Evolutionary conservation across 2,113 vertebrate genomes (phyloP).

Genomic region (Peromyscus leucopus): DNA sequence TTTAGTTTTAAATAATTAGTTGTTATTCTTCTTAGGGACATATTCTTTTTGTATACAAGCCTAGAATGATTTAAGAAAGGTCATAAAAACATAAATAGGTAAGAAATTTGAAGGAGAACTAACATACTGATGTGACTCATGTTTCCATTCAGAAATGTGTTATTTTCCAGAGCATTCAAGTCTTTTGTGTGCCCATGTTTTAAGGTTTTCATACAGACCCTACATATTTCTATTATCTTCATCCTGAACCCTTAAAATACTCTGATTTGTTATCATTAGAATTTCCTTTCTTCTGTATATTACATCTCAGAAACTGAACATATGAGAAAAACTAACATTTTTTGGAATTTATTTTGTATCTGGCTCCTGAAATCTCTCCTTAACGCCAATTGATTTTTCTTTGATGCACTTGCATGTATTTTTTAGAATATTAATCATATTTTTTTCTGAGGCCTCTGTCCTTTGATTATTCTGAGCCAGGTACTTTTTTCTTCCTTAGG

Average conservation of each 20-base stretch:
- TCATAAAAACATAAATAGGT: slow-evolving; percentile 62
- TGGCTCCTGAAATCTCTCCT: neutral
- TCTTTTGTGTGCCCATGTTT: slow-evolving; percentile 31
- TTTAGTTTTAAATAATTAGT: slow-evolving; percentile 50
- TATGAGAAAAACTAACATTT: slow-evolving; percentile 14
- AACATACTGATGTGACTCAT: neutral
- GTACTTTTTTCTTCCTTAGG: neutral
- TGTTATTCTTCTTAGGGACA: neutral
- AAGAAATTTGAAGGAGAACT: slow-evolving; percentile 32
- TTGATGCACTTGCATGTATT: slow-evolving; percentile 13
- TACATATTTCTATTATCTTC: slow-evolving; percentile 17
- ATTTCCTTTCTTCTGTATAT: slow-evolving; percentile 63
- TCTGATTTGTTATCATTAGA: slow-evolving; percentile 40
- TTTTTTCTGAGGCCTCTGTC: neutral
- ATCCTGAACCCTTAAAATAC: slow-evolving; percentile 22
- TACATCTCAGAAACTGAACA: slow-evolving; percentile 36
- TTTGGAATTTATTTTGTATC: slow-evolving; percentile 52
- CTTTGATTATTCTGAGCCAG: slow-evolving; percentile 33
- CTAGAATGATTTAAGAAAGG: slow-evolving; percentile 47
- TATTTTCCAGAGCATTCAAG: slow-evolving; percentile 37
- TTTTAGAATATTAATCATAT: slow-evolving; percentile 20
- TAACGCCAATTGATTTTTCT: slow-evolving; percentile 29
- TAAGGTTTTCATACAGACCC: neutral
- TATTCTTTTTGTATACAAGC: neutral
- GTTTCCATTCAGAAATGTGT: slow-evolving; percentile 19